Conservation (phyloP, 2,797 vertebrate species). For the Lagocephalus sceleratus region DNA sequence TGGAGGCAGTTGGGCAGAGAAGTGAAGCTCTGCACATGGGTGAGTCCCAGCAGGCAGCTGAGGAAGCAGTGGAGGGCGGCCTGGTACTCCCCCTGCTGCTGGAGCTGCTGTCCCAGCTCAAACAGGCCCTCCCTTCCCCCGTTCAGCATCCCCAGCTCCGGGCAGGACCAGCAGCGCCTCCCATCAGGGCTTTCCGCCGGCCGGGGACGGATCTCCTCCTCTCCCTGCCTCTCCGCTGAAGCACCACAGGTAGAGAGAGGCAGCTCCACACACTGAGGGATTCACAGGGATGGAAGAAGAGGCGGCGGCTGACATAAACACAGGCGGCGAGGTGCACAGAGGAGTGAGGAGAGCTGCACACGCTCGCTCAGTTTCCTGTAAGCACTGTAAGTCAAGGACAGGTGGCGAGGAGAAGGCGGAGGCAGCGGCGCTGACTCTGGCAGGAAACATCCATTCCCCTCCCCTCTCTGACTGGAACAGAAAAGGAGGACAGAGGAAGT, state of each 20-base stretch:
- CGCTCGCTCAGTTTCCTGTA: slow-evolving; percentile 46
- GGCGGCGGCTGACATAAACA: slow-evolving; percentile 34
- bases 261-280: slow-evolving; percentile 24
- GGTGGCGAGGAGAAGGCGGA: slow-evolving; percentile 66
- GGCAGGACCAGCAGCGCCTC: slow-evolving; percentile 64
- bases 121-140: slow-evolving; percentile 81
- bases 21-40: slow-evolving; percentile 81
- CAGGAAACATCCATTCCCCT: slow-evolving; percentile 66
- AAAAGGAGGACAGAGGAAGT: slow-evolving; percentile 74
- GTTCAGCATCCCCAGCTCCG: slow-evolving; percentile 80
- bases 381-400: slow-evolving; percentile 72
- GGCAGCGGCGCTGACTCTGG: slow-evolving; percentile 60
- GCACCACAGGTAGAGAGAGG: slow-evolving; percentile 51
- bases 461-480: slow-evolving; percentile 69
- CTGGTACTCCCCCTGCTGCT: slow-evolving; percentile 81
- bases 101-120: slow-evolving; percentile 82
- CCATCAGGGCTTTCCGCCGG: slow-evolving; percentile 70
- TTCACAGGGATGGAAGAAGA: slow-evolving; percentile 8
- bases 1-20: slow-evolving; percentile 83
- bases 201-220: slow-evolving; percentile 44
- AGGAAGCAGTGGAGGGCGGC: slow-evolving; percentile 83
- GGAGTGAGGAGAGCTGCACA: slow-evolving; percentile 33
- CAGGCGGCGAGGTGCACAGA: slow-evolving; percentile 16
- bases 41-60: slow-evolving; percentile 81
- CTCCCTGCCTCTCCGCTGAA: slow-evolving; percentile 44